These are phyloP conservation scores for Oscarella lobularis DNA, from an alignment of 37 sponge, comb jelly and placozoan species.

Conservation along the genomic window DNA sequence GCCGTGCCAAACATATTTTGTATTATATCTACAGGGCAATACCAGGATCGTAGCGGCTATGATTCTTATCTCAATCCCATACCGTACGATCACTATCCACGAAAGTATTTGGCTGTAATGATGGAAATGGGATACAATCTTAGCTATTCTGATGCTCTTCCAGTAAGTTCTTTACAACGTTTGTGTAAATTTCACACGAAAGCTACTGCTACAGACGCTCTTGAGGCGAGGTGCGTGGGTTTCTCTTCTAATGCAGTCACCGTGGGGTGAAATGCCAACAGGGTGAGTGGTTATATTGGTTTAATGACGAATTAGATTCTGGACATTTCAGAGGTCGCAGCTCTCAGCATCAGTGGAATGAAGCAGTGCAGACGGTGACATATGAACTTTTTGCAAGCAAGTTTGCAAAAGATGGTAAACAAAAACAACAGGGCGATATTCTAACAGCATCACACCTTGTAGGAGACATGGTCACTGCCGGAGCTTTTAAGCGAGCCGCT, in stretches of 20 bases:
- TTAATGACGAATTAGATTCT: too few relatives aligned
- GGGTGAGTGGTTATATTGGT: background rate
- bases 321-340: background rate
- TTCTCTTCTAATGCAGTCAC: background rate
- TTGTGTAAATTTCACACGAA: too few relatives aligned
- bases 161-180: too few relatives aligned
- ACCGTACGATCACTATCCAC: background rate
- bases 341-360: slow-evolving; percentile 2
- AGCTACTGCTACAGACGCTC: background rate
- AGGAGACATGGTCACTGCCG: background rate
- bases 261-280: background rate
- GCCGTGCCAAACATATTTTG: too few relatives aligned
- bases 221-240: background rate
- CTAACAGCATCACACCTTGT: too few relatives aligned
- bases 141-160: background rate
- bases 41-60: background rate
- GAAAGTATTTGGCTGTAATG: background rate
- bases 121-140: background rate
- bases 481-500: background rate
- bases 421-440: too few relatives aligned
- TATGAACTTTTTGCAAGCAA: background rate
- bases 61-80: background rate
- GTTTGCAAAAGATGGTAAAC: background rate
- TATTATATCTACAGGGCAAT: background rate
- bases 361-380: background rate